Percentiles rank a stretch among this genome's conserved stretches.
Conservation (phyloP, 2,113 vertebrate genomes). For the Platycercus adscitus region DNA sequence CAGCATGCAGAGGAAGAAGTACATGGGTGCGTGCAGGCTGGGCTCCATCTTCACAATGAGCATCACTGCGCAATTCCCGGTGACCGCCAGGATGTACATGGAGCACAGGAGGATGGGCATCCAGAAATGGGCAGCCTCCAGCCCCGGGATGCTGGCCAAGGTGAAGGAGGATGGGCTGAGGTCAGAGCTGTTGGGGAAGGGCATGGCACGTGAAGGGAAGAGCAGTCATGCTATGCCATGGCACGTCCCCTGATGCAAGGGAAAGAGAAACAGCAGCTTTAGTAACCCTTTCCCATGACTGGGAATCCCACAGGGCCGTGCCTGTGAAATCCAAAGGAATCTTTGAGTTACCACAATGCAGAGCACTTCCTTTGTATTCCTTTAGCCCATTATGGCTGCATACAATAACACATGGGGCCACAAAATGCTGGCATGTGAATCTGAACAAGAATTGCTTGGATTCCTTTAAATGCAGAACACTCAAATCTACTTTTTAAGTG, state of each 20-base stretch:
- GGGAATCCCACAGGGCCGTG: rapidly evolving
- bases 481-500: background rate
- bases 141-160: slow-evolving; percentile 58
- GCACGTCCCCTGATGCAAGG: background rate
- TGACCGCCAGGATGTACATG: slow-evolving; percentile 7
- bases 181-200: slow-evolving; percentile 46
- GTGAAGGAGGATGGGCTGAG: slow-evolving; percentile 29
- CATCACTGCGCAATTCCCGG: slow-evolving; percentile 53
- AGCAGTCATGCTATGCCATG: background rate
- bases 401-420: rapidly evolving
- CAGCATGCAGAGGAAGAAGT: slow-evolving; percentile 71
- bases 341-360: rapidly evolving
- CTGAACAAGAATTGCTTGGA: background rate
- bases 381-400: rapidly evolving
- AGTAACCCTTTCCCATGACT: background rate
- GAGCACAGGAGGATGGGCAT: slow-evolving; percentile 53
- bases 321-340: background rate
- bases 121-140: slow-evolving; percentile 52
- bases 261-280: background rate
- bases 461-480: background rate
- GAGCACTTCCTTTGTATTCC: background rate
- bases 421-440: background rate
- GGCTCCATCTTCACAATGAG: slow-evolving; percentile 36
- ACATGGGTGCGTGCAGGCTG: slow-evolving; percentile 72
- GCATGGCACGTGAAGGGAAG: background rate